Evolutionary conservation across 2,113 vertebrate genomes (phyloP).

Genomic region (Gymnobelideus leadbeateri): DNA sequence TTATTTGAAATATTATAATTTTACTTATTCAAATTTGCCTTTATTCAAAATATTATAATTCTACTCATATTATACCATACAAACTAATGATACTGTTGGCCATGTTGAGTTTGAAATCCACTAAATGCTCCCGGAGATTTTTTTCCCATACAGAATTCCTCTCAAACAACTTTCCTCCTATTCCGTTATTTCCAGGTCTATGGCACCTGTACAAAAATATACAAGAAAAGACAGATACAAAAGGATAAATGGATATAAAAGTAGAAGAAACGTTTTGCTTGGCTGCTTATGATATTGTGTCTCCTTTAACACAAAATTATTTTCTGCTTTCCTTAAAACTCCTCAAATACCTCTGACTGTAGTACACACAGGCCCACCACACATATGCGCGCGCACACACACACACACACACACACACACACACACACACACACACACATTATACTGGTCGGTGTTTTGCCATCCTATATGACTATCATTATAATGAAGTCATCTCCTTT

Average conservation of each 20-base stretch:
- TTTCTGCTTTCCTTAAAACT: conserved; percentile 19
- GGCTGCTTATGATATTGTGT: conserved; percentile 21
- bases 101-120: not conserved
- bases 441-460: not conserved
- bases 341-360: not conserved
- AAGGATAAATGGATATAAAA: not conserved
- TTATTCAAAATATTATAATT: not conserved
- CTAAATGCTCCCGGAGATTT: not conserved
- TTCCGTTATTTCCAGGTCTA: not conserved
- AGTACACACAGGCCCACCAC: not conserved
- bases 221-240: not conserved
- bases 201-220: not conserved
- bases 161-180: not conserved
- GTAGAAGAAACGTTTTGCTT: conserved; percentile 18
- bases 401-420: too few species aligned
- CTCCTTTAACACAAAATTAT: not conserved
- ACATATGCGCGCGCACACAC: not conserved
- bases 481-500: not conserved
- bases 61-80: not conserved
- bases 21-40: too few species aligned
- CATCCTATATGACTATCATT: not conserved
- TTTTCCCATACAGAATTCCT: not conserved
- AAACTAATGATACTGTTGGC: not conserved
- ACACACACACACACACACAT: not conserved
- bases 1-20: too few species aligned